Evolutionary conservation across 1,140 invertebrate species (phyloP).

Genomic region (Trichomalopsis sarcophagae): DNA sequence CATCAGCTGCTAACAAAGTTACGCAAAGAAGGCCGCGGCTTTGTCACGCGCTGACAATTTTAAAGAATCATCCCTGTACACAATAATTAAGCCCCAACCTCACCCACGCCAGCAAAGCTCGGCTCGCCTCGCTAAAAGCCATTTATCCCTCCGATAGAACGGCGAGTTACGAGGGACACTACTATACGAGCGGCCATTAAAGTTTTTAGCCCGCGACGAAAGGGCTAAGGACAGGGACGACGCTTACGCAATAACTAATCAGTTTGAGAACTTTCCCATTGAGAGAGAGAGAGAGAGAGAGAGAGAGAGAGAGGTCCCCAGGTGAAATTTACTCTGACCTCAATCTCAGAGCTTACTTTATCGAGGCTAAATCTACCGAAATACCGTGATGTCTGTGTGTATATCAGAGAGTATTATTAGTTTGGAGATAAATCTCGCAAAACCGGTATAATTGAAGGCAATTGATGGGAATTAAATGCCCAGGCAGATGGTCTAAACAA

Average conservation of each 20-base stretch:
- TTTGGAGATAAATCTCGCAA: background rate
- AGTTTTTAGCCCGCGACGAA: background rate
- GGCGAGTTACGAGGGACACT: background rate
- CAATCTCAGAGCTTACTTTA: slow-evolving; percentile 15
- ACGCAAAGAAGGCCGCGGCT: no score
- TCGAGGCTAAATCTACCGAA: background rate
- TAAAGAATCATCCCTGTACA: no score
- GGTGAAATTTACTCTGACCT: slow-evolving; percentile 27
- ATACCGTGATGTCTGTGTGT: background rate
- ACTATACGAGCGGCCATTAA: background rate
- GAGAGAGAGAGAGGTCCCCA: background rate
- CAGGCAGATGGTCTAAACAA: no score
- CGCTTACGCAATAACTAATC: slow-evolving; percentile 20
- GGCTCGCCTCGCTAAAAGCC: no score
- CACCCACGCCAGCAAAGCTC: no score
- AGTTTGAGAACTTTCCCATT: slow-evolving; percentile 8
- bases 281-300: background rate
- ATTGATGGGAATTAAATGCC: background rate
- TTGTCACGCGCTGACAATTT: no score
- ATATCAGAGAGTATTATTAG: no score
- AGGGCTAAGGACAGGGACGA: background rate
- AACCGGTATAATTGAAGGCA: no score
- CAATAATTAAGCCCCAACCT: no score
- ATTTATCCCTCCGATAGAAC: background rate
- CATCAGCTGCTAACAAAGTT: no score